Evolutionary conservation across 2,797 vertebrate species (phyloP).

Genomic region (Alfaro cultratus): DNA sequence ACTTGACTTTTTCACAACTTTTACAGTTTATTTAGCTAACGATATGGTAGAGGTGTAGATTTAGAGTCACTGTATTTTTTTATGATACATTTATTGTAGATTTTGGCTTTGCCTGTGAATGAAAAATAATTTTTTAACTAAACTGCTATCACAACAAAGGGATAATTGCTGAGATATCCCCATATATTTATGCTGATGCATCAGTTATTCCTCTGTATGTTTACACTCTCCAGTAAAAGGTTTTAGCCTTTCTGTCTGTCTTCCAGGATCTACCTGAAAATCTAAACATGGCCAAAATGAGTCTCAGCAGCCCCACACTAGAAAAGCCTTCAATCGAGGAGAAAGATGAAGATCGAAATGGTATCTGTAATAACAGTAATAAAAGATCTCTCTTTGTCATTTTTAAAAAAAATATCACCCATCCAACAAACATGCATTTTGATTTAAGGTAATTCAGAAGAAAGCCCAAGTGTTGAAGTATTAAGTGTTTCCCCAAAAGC

Average conservation of each 20-base stretch:
- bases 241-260: slow-evolving; percentile 13
- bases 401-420: not conserved
- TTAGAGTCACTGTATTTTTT: not conserved
- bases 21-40: not conserved
- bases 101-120: not conserved
- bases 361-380: slow-evolving; percentile 44
- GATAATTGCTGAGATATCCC: not conserved
- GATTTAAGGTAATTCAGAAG: slow-evolving; percentile 79
- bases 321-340: slow-evolving; percentile 41
- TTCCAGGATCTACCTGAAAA: slow-evolving; percentile 56
- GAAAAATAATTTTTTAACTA: not conserved
- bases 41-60: not conserved
- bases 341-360: slow-evolving; percentile 67
- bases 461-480: slow-evolving; percentile 87
- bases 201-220: not conserved
- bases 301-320: slow-evolving; percentile 40
- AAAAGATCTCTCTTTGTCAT: not conserved
- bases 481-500: slow-evolving; percentile 87
- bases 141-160: no score
- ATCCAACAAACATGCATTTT: not conserved
- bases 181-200: not conserved
- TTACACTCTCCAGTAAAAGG: not conserved
- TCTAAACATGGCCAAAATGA: slow-evolving; percentile 62
- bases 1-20: not conserved
- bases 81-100: not conserved